A percentile compares a stretch with the other conserved stretches of the same genome.
Conservation (phyloP, 1,140 invertebrate species). For the Pseudomyrmex sp. region DNA sequence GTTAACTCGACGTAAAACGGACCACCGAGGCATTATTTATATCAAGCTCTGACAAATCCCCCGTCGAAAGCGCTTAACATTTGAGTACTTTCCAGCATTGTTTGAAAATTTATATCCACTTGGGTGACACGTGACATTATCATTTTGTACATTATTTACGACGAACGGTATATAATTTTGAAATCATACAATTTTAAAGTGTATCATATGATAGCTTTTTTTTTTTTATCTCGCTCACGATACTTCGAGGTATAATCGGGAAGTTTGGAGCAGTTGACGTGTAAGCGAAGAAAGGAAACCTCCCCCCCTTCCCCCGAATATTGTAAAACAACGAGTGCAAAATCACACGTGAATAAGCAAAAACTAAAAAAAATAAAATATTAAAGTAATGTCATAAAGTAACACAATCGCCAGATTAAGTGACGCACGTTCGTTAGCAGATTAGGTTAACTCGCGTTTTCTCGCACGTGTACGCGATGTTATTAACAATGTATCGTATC, state of each 20-base stretch:
- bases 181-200: slow-evolving; percentile 32
- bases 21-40: slow-evolving; percentile 46
- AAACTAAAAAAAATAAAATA: neutral
- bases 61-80: slow-evolving; percentile 30
- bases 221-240: neutral
- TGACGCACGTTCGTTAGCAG: neutral
- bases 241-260: neutral
- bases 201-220: neutral
- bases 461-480: neutral
- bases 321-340: neutral
- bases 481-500: slow-evolving; percentile 10
- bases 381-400: neutral
- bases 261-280: neutral
- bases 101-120: slow-evolving; percentile 38
- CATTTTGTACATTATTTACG: slow-evolving; percentile 41
- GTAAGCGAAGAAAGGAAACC: neutral
- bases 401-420: neutral
- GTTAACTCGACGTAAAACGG: slow-evolving; percentile 51
- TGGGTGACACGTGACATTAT: slow-evolving; percentile 31
- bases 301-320: neutral
- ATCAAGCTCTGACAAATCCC: slow-evolving; percentile 51
- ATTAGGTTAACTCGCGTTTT: neutral
- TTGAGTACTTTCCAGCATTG: slow-evolving; percentile 41
- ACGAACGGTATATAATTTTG: neutral
- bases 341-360: neutral